Evolutionary conservation across 2,113 vertebrate species (phyloP), one percentile per base, ranked within the genome.

Genomic region (Gadus macrocephalus): DNA sequence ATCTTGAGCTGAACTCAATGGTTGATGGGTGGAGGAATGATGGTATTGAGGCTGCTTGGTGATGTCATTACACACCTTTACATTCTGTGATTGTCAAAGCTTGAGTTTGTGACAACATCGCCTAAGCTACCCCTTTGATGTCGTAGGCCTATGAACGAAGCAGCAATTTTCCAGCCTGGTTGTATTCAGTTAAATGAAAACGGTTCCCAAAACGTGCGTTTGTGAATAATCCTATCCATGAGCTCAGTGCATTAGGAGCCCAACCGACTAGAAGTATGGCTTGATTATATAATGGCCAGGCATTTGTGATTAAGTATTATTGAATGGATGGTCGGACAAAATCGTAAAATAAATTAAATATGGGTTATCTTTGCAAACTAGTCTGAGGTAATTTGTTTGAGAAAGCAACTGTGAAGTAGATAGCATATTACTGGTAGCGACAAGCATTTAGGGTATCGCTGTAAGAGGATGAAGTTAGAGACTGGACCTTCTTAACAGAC

Each of bases 201-300:
- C 12, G 8, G 42, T 49, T 2, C 31, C 42, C 42, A 49, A 49
- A 49, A 49, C 42, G 42, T 49, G 31, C 6, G 7, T 0, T 20
- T 73, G 19, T 53, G 53, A 25, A 53, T 8, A 3, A 28, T 27
- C 22, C 28, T 59, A 59, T 25, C 3, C 35, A 0, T 7, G 22
- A 53, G 4, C 38, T 27, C 68, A 59, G 65, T 25, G 53, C 19
- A 58, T 65, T 5, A 6, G 3, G 2, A 25, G 42, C 17, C 15
- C 53, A 15, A 77, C 75, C 73, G 76, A 74, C 75, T 64, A 35
- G 58, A 42, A 15, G 38, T 20, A 53, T 63, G 69, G 20, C 72
- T 56, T 76, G 74, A 79, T 82, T 77, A 79, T 78, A 64, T 76
- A 70, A 83, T 84, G 80, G 81, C 77, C 77, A 81, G 27, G 66